Conservation (phyloP, 1,140 invertebrate species). For the Nylanderia fulva region DNA sequence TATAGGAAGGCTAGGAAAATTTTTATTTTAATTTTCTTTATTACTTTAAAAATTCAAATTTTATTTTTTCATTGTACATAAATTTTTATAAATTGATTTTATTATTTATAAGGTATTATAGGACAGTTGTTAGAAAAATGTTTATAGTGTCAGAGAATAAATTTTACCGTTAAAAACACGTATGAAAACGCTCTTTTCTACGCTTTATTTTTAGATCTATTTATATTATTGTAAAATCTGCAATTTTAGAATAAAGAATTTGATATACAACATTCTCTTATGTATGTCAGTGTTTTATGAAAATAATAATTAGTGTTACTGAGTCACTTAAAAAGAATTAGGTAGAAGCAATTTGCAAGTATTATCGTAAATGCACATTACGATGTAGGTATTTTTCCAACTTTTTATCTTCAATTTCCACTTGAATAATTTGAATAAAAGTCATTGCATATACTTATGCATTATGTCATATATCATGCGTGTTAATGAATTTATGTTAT, state of each 20-base stretch:
- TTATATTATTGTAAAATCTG: background rate
- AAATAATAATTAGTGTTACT: background rate
- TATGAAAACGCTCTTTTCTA: background rate
- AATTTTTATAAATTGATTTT: background rate
- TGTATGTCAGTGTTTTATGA: background rate
- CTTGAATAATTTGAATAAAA: conserved; percentile 13
- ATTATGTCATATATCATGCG: background rate
- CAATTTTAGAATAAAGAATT: background rate
- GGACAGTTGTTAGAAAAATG: background rate
- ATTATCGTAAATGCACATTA: background rate
- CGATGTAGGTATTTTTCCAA: background rate
- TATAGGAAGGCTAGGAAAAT: background rate
- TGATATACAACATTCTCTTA: background rate
- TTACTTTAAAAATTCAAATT: too few species aligned
- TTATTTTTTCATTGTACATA: too few species aligned
- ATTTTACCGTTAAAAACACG: background rate
- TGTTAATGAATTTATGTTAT: background rate
- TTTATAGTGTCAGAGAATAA: background rate
- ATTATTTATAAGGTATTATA: background rate
- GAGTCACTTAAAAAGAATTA: background rate
- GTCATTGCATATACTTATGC: background rate
- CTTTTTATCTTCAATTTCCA: conserved; percentile 14
- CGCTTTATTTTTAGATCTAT: background rate
- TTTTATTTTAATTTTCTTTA: background rate
- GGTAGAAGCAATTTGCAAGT: conserved; percentile 3